Evolutionary conservation across 2,797 vertebrate genomes (phyloP), one percentile per base, ranked within the genome.

Genomic region (Sebastes flavidus): DNA sequence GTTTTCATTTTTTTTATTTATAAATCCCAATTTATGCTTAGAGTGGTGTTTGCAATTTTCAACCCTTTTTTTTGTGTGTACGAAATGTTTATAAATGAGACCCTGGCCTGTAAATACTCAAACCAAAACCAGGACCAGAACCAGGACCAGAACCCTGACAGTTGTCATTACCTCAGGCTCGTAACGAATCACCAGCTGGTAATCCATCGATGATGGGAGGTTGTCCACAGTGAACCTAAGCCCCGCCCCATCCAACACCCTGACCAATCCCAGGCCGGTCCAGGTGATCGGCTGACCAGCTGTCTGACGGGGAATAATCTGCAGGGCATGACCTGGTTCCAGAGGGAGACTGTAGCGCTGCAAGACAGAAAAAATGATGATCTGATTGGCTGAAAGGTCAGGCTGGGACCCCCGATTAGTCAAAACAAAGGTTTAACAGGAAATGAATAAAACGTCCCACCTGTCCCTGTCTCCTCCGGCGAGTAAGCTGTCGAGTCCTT

Each of bases 221-320:
- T 97, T 96, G 87, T 77, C 91, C 67, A 97, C 85, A 2, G 86
- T 84, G 91, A 99, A 98, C 86, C 95, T 94, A 62, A 99, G 95
- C 46, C 96, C 96, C 1, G 93, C 89, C 20, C 96, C 94, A 0
- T 95, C 91, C 20, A 91, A 88, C 34, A 97, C 87, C 0, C 94
- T 91, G 60, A 96, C 94, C 1, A 98, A 96, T 80, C 97, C 97
- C 0, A 90, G 92, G 18, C 97, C 97, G 0, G 96, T 97, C 97
- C 97, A 97, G 0, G 94, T 95, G 56, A 94, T 22, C 1, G 93
- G 86, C 8, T 69, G 90, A 12, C 87, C 91, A 1, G 89, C n/a
- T 0, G 75, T 71, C 80, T 96, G 92, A 65, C 90, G 90, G 36
- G 96, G 91, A 67, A 97, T 78, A 54, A 97, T 49, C 0, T 93